These are phyloP conservation scores for Pyrgus malvae DNA, from an alignment of 2,888 invertebrate species.

Conservation along the genomic window DNA sequence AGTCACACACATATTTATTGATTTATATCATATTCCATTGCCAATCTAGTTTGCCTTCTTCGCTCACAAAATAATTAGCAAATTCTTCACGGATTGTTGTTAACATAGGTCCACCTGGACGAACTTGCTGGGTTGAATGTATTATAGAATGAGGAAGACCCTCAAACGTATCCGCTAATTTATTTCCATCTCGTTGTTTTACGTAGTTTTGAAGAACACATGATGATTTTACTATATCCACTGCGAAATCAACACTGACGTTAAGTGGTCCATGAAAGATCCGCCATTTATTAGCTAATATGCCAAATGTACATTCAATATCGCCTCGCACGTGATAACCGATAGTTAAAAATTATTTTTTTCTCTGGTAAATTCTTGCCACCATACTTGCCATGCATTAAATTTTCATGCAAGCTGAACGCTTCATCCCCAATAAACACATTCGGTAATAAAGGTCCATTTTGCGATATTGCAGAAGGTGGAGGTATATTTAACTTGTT, in stretches of 20 bases:
- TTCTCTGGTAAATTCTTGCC: conserved; percentile 29
- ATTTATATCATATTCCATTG: conserved; percentile 24
- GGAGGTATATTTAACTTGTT: conserved; percentile 33
- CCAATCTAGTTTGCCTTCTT: conserved; percentile 31
- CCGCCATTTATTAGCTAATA: conserved; percentile 35
- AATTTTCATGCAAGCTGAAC: conserved; percentile 32
- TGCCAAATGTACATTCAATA: conserved; percentile 32
- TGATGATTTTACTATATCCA: conserved; percentile 33
- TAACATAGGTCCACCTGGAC: conserved; percentile 37
- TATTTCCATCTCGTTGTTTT: conserved; percentile 35
- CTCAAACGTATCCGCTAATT: conserved; percentile 33
- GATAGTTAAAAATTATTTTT: conserved; percentile 20
- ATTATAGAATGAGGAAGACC: conserved; percentile 36
- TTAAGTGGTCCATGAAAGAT: conserved; percentile 35
- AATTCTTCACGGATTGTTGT: conserved; percentile 39
- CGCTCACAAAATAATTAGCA: conserved; percentile 39
- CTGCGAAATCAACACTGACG: conserved; percentile 32
- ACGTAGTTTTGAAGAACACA: conserved; percentile 37
- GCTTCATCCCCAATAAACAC: conserved; percentile 34
- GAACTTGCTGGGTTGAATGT: conserved; percentile 36
- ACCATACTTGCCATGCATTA: conserved; percentile 33
- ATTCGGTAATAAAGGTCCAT: conserved; percentile 29
- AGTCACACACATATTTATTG: conserved; percentile 23
- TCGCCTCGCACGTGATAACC: conserved; percentile 31
- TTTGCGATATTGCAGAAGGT: conserved; percentile 27